Percentiles rank a stretch among this genome's conserved stretches.
Evolutionary conservation across 2,797 vertebrate genomes (phyloP).

Genomic region (Cossypha polioptera): DNA sequence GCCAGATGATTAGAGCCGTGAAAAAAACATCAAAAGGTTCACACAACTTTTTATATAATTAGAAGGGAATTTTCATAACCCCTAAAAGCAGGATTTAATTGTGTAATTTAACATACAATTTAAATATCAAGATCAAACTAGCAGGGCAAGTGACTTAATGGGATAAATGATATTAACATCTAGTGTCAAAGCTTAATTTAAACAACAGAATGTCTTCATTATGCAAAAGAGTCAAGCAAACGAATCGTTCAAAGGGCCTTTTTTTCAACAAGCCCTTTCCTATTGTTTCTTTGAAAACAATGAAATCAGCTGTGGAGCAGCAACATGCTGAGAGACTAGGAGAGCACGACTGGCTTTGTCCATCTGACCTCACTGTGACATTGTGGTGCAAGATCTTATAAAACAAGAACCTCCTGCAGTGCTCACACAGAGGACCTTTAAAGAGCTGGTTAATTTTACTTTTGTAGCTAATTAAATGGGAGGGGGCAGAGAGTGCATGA

Average conservation of each 20-base stretch:
- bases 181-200: conserved; percentile 87
- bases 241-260: conserved; percentile 73
- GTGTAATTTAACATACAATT: conserved; percentile 81
- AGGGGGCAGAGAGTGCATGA: conserved; percentile 74
- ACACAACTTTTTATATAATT: conserved; percentile 71
- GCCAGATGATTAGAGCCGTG: conserved; percentile 62
- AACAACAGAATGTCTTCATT: conserved; percentile 81
- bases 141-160: conserved; percentile 81
- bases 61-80: conserved; percentile 72
- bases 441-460: conserved; percentile 84
- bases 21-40: conserved; percentile 69
- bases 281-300: conserved; percentile 84
- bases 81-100: conserved; percentile 79
- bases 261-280: conserved; percentile 73
- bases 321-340: conserved; percentile 69
- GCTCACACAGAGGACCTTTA: conserved; percentile 53
- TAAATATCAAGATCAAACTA: conserved; percentile 83
- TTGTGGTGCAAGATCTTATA: conserved; percentile 75
- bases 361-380: conserved; percentile 72
- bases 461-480: conserved; percentile 85
- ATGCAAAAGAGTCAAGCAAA: conserved; percentile 76
- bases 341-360: conserved; percentile 70
- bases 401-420: conserved; percentile 73
- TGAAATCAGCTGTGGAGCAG: conserved; percentile 65
- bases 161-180: conserved; percentile 81